A percentile compares a stretch with the other conserved stretches of the same genome.
Conservation (phyloP, 2,888 invertebrate genomes). For the Drosophila quasianomalipes region DNA sequence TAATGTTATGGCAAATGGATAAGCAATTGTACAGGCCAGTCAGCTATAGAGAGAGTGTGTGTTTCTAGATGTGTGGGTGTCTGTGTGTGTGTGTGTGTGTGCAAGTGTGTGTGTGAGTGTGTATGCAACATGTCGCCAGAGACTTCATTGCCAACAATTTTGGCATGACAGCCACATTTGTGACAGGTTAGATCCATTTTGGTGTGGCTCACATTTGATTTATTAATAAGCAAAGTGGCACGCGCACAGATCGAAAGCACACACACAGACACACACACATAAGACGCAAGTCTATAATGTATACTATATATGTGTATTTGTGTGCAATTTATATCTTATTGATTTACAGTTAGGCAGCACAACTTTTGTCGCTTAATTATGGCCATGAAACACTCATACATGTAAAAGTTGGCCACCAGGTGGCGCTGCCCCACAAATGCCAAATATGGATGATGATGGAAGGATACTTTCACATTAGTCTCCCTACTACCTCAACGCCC, state of each 20-base stretch:
- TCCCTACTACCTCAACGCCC: background rate
- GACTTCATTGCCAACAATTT: conserved; percentile 51
- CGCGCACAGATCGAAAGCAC: conserved; percentile 17
- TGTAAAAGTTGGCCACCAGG: conserved; percentile 12
- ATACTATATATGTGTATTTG: background rate
- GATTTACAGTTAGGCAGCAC: conserved; percentile 46
- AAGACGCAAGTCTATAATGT: background rate
- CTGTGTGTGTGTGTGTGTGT: background rate
- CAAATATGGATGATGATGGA: background rate
- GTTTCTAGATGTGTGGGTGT: background rate
- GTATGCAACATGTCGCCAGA: conserved; percentile 47
- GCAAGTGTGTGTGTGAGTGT: background rate
- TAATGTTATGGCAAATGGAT: conserved; percentile 35
- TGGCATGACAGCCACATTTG: conserved; percentile 56
- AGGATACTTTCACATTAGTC: background rate
- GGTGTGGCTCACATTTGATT: conserved; percentile 59
- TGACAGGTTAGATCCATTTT: conserved; percentile 67
- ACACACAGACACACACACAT: conserved; percentile 4
- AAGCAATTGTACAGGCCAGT: conserved; percentile 24
- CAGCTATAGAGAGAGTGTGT: background rate
- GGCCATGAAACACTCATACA: background rate
- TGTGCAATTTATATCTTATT: conserved; percentile 63
- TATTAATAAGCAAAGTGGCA: conserved; percentile 68
- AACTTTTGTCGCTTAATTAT: conserved; percentile 22
- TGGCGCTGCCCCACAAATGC: conserved; percentile 10